phyloP scores from a whole-genome alignment of 2,888 invertebrate species.

The Drosophila anomalipes region DNA sequence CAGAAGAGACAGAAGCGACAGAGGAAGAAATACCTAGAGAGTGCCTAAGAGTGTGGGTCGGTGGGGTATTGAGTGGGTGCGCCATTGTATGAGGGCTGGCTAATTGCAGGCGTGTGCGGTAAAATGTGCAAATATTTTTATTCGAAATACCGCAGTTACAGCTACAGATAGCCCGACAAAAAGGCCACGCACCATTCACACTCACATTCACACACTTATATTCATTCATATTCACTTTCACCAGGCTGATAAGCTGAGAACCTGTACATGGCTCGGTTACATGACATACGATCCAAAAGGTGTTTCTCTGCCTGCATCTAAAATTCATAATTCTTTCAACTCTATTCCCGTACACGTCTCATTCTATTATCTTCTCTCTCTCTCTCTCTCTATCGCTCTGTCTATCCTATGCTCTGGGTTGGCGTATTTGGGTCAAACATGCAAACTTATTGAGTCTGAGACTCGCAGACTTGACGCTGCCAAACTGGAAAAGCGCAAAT shows the following conservation, averaged over 20 bases:
- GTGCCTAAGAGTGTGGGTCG: background rate
- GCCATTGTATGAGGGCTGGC: conserved; percentile 48
- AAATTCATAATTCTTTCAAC: conserved; percentile 56
- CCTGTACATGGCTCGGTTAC: conserved; percentile 21
- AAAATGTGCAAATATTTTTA: conserved; percentile 44
- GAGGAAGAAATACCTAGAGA: background rate
- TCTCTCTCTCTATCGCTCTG: conserved; percentile 17
- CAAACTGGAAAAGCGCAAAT: conserved; percentile 75
- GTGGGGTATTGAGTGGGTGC: conserved; percentile 13
- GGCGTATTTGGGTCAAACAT: conserved; percentile 79
- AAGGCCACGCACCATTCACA: conserved; percentile 61
- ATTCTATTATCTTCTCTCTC: background rate
- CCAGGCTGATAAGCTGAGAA: conserved; percentile 66
- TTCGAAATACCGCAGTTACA: conserved; percentile 28
- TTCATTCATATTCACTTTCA: conserved; percentile 71
- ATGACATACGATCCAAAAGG: conserved; percentile 30
- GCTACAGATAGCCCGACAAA: conserved; percentile 32
- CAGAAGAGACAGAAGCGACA: background rate
- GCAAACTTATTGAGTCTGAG: conserved; percentile 70
- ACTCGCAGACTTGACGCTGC: conserved; percentile 51
- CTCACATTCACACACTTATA: conserved; percentile 31
- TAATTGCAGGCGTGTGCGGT: conserved; percentile 51
- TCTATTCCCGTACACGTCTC: conserved; percentile 21
- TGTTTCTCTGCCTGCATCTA: conserved; percentile 30
- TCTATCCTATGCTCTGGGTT: conserved; percentile 16